Conservation (phyloP, 2,113 vertebrate genomes). For the Merops nubicus region DNA sequence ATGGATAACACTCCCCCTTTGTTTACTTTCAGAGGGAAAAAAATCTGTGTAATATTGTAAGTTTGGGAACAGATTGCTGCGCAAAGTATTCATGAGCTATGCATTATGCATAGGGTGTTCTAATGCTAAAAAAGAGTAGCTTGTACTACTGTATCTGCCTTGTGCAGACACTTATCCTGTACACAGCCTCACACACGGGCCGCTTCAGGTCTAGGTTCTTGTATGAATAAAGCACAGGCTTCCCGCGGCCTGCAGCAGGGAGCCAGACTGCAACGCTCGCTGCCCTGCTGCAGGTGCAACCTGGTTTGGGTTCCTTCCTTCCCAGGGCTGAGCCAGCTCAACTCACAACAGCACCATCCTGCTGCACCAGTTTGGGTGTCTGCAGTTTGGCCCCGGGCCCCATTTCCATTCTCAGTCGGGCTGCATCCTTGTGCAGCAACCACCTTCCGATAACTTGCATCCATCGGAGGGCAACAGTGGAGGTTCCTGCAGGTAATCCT, state of each 20-base stretch:
- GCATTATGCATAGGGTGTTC: background rate
- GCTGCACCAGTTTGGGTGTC: background rate
- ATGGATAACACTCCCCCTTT: background rate
- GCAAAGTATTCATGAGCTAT: background rate
- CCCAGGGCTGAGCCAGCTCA: background rate
- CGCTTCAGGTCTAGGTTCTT: background rate
- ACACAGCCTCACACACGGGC: accelerated
- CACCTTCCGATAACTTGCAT: background rate
- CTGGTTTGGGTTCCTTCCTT: background rate
- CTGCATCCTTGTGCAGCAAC: background rate
- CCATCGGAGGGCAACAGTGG: background rate
- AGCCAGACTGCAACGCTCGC: background rate
- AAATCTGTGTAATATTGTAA: background rate
- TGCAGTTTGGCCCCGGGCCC: background rate
- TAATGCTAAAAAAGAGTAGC: background rate
- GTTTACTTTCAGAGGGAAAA: conserved; percentile 16
- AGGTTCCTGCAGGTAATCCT: background rate
- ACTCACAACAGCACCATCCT: background rate
- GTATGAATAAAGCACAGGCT: background rate
- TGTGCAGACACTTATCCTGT: background rate
- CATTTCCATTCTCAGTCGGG: accelerated
- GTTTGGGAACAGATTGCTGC: background rate
- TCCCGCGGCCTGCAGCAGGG: background rate
- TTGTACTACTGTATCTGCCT: background rate
- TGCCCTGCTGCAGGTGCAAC: background rate